These are phyloP conservation scores for Triplophysa yarkandensis DNA, from an alignment of 2,797 vertebrate genomes.

Conservation along the genomic window DNA sequence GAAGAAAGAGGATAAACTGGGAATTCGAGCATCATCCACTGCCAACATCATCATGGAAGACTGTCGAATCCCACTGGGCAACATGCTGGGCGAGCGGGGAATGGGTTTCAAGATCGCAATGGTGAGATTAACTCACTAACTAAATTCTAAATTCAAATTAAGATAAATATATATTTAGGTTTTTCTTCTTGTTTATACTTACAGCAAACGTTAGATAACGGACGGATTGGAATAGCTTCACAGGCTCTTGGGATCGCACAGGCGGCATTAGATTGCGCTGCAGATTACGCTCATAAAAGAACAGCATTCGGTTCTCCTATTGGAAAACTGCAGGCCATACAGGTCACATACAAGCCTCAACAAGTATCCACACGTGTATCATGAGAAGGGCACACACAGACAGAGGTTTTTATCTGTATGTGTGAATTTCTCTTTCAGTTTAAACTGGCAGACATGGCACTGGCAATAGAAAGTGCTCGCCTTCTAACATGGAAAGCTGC, in stretches of 20 bases:
- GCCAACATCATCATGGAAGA: constrained; percentile 97
- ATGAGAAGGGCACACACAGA: background rate
- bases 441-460: constrained; percentile 93
- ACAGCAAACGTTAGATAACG: constrained; percentile 95
- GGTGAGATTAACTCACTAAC: no score
- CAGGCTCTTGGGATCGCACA: constrained; percentile 95
- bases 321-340: constrained; percentile 89
- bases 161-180: no score
- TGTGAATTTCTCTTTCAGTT: constrained; percentile 75
- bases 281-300: constrained; percentile 89
- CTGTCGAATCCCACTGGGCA: constrained; percentile 84
- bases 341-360: constrained; percentile 73
- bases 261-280: constrained; percentile 92
- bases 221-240: constrained; percentile 90
- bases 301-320: constrained; percentile 88
- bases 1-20: constrained; percentile 98
- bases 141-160: no score
- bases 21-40: constrained; percentile 93
- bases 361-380: background rate
- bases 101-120: constrained; percentile 98
- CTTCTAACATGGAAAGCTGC: constrained; percentile 94
- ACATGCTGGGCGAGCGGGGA: constrained; percentile 86
- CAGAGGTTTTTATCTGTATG: constrained; percentile 64
- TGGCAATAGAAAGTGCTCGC: constrained; percentile 88
- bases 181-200: no score